Evolutionary conservation across 2,113 vertebrate species (phyloP).

Genomic region (Oncorhynchus kisutch): DNA sequence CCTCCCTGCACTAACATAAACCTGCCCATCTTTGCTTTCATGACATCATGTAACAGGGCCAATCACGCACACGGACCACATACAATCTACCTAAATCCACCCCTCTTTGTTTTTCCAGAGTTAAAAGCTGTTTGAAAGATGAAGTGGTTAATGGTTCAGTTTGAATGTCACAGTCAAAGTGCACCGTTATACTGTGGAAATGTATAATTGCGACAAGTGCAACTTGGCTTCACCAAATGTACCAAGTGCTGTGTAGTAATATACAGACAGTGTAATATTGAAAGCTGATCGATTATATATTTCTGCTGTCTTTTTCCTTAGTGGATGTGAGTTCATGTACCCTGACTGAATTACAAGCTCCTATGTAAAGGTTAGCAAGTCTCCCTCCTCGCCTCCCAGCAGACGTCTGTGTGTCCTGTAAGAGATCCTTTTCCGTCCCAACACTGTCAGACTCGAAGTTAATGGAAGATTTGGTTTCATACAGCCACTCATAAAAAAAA

Average conservation of each 20-base stretch:
- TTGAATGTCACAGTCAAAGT: background rate
- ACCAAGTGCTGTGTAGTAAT: background rate
- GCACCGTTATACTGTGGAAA: background rate
- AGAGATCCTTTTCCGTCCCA: conserved; percentile 21
- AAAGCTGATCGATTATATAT: background rate
- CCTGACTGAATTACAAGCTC: conserved; percentile 3
- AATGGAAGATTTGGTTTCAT: conserved; percentile 56
- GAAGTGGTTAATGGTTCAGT: background rate
- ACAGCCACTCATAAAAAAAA: conserved; percentile 30
- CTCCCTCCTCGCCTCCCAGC: conserved; percentile 2
- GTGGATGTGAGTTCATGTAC: background rate
- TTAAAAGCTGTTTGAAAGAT: background rate
- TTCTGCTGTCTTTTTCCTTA: background rate
- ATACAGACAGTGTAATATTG: background rate
- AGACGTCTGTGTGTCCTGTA: conserved; percentile 14
- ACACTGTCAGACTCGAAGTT: conserved; percentile 29
- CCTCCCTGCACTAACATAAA: background rate
- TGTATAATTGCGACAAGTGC: background rate
- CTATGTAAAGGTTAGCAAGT: background rate
- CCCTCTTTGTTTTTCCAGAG: background rate
- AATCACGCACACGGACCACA: background rate
- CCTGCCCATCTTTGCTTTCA: background rate
- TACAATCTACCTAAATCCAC: background rate
- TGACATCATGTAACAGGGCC: background rate
- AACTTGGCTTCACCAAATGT: background rate